Percentiles rank a stretch among this genome's conserved stretches.
These are phyloP conservation scores for Andricus grossulariae DNA, from an alignment of 1,140 invertebrate species.

Conservation along the genomic window DNA sequence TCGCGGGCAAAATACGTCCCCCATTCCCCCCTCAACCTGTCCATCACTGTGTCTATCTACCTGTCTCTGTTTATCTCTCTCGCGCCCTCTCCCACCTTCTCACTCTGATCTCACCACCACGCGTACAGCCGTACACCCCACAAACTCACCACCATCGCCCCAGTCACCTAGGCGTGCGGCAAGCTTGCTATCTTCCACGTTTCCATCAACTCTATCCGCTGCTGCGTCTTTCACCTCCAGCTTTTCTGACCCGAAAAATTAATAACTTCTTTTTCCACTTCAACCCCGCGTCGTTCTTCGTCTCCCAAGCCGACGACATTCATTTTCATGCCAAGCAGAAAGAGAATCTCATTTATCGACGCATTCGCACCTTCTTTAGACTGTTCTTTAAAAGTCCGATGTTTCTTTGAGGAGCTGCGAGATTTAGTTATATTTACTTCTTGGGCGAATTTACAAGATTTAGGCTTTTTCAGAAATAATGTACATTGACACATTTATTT, in stretches of 20 bases:
- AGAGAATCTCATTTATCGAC: constrained; percentile 31
- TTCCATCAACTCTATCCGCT: constrained; percentile 35
- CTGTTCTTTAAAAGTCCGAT: background rate
- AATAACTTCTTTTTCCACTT: constrained; percentile 35
- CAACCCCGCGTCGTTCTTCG: background rate
- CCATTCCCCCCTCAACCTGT: constrained; percentile 38
- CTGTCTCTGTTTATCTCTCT: constrained; percentile 24
- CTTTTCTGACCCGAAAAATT: constrained; percentile 32
- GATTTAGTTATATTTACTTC: background rate
- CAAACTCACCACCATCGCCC: constrained; percentile 39
- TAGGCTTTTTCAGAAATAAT: no score
- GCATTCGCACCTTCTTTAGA: constrained; percentile 12
- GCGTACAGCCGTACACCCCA: constrained; percentile 9
- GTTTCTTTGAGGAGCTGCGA: background rate
- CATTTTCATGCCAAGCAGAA: constrained; percentile 24
- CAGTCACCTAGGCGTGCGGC: constrained; percentile 5
- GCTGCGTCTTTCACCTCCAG: constrained; percentile 15
- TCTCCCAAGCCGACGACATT: background rate
- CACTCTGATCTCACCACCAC: constrained; percentile 11
- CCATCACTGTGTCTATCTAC: constrained; percentile 37
- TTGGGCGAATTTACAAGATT: no score
- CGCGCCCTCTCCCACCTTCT: background rate
- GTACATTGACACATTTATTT: no score
- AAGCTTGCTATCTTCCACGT: constrained; percentile 34
- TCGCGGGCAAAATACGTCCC: constrained; percentile 14